These are phyloP conservation scores for Papilio polytes DNA, from an alignment of 1,140 invertebrate species.

Conservation along the genomic window DNA sequence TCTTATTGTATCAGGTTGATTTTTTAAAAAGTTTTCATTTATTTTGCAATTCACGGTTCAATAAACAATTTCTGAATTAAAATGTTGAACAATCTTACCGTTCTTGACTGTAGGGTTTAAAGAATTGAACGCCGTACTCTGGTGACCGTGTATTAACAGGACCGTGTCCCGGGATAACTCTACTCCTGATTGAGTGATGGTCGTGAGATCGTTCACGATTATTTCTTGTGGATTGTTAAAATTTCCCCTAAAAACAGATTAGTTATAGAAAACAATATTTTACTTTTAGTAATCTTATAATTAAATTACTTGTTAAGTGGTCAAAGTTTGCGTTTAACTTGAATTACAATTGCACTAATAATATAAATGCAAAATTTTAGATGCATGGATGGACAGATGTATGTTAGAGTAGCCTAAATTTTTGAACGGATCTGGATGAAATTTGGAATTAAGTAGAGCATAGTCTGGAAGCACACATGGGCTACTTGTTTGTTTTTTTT, in stretches of 20 bases:
- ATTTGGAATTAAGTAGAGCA: no score
- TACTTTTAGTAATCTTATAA: no score
- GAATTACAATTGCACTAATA: no score
- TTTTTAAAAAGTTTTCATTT: background rate
- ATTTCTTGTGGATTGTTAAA: conserved; percentile 37
- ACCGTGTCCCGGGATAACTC: conserved; percentile 46
- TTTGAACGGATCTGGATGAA: no score
- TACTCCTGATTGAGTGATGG: conserved; percentile 41
- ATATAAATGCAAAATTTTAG: no score
- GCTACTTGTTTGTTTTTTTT: no score
- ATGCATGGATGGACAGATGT: no score
- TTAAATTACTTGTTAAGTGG: background rate
- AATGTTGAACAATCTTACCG: conserved; percentile 45
- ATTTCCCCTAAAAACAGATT: conserved; percentile 42
- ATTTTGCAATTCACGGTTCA: background rate
- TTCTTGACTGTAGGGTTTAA: conserved; percentile 58
- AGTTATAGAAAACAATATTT: background rate
- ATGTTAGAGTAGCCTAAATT: no score
- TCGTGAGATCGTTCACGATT: background rate
- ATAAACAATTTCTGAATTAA: background rate
- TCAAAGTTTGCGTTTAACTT: background rate
- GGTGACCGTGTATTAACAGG: conserved; percentile 62
- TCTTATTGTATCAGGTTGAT: background rate
- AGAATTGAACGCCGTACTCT: conserved; percentile 49
- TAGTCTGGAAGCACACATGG: no score